Base-by-base conservation (phyloP, 1,140 invertebrate genomes). In the Cecropterus lyciades region DNA sequence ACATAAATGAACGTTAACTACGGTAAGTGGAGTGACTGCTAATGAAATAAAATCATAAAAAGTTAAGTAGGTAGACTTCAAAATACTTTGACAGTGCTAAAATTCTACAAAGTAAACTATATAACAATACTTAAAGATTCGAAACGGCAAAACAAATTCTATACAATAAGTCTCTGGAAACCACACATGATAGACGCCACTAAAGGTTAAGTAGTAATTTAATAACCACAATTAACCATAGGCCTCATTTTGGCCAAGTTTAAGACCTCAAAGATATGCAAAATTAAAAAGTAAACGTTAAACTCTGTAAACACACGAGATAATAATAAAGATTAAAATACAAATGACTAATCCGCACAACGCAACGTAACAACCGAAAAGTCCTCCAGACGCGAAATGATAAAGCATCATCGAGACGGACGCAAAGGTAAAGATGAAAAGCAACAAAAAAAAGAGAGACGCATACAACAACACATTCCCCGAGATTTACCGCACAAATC, bases 401-500 rank as follows among this genome's bases (percentile, higher is more conserved):
- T 40, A 40, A 62, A 62, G 48, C 16, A 51, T 37, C 15, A 56
- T 56, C 13, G 40, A 52, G 33, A 4, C 20, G 17, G 48, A 52
- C 13, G 20, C 33, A 52, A 43, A 51, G 48, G 27, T 14, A 14
- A 43, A 14, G 49, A 37, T 37, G 24, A 62, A 49, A 37, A 49
- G 46, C 13, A 37, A 49, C 8, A 48, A 48, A 11, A 45, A n/a
- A n/a, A n/a, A n/a, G n/a, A n/a, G n/a, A 20, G 11, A 13, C 45
- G 46, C 45, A 46, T 27, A 59, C 33, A 51, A 52, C 43, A 42
- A 27, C 17, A 63, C 60, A 63, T 63, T 63, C 60, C 20, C 42
- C 16, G 24, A 63, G 60, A 63, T 63, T 63, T 63, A 52, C 46
- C 60, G 46, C 60, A 63, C 48, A 63, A 52, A 63, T 63, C 48